phyloP scores from a whole-genome alignment of 2,888 invertebrate genomes.

The Chaetogeoica ovagalla region DNA sequence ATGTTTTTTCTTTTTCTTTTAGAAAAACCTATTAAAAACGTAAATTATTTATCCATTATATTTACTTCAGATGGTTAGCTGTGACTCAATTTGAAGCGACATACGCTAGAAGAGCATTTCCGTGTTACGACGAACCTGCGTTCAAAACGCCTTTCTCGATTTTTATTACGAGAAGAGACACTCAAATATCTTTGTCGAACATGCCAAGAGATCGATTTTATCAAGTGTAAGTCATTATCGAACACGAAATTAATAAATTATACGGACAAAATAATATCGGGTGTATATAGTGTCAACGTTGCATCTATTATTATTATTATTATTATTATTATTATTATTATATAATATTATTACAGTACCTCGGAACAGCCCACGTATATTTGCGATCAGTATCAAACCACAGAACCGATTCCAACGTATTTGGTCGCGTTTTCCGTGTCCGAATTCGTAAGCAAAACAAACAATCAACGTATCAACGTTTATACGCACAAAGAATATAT shows the following conservation, averaged over 20 bases:
- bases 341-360: not conserved
- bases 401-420: conserved; percentile 62
- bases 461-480: conserved; percentile 49
- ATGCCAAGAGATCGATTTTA: conserved; percentile 39
- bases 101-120: conserved; percentile 79
- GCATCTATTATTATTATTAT: too few relatives aligned
- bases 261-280: not conserved
- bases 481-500: conserved; percentile 54
- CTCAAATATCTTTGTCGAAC: conserved; percentile 56
- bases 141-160: conserved; percentile 78
- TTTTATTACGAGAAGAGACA: conserved; percentile 64
- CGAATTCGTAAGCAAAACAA: conserved; percentile 68
- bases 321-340: too few relatives aligned
- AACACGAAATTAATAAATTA: not conserved
- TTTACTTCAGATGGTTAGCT: conserved; percentile 69
- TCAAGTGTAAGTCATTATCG: conserved; percentile 18
- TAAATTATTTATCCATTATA: not conserved
- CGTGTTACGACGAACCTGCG: conserved; percentile 84
- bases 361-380: not conserved
- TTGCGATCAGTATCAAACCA: conserved; percentile 52
- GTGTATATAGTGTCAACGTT: not conserved
- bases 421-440: conserved; percentile 82
- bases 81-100: conserved; percentile 81
- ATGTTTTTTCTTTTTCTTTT: too few relatives aligned
- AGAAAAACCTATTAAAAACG: too few relatives aligned